phyloP scores from a whole-genome alignment of 2,797 vertebrate species.

The Rhinatrema bivittatum region DNA sequence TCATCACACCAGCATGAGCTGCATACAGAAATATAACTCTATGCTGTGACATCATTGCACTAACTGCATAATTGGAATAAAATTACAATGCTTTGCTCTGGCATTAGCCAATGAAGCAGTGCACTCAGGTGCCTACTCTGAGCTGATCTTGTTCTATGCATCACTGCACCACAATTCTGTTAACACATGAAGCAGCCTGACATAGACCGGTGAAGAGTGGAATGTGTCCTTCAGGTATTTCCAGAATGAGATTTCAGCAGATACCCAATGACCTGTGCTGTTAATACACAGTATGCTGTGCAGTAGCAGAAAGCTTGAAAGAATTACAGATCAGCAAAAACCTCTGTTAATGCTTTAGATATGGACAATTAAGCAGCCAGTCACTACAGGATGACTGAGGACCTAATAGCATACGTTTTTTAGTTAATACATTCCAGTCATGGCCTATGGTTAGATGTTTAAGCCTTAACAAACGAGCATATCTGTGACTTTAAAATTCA shows the following conservation, averaged over 20 bases:
- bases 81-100: conserved; percentile 57
- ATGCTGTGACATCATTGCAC: conserved; percentile 66
- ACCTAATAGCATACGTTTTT: conserved; percentile 37
- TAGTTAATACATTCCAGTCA: conserved; percentile 51
- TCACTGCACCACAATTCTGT: conserved; percentile 22
- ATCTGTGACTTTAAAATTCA: conserved; percentile 23
- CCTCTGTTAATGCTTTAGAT: conserved; percentile 39
- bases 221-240: conserved; percentile 40
- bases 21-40: conserved; percentile 69
- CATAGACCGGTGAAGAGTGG: conserved; percentile 33
- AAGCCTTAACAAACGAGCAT: conserved; percentile 36
- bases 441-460: conserved; percentile 28
- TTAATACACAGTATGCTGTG: conserved; percentile 25
- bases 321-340: conserved; percentile 45
- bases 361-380: conserved; percentile 54
- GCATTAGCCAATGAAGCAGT: conserved; percentile 34
- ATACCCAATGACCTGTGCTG: conserved; percentile 45
- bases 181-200: conserved; percentile 30
- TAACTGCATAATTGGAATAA: conserved; percentile 69
- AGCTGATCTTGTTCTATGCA: conserved; percentile 32
- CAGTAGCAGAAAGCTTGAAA: conserved; percentile 25
- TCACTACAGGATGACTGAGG: conserved; percentile 37
- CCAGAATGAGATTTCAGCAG: conserved; percentile 33
- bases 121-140: conserved; percentile 40
- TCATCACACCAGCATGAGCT: conserved; percentile 68